Percentiles rank a stretch among this genome's conserved stretches.
Evolutionary conservation across 1,140 invertebrate genomes (phyloP).

Genomic region (Coenobita brevimanus): DNA sequence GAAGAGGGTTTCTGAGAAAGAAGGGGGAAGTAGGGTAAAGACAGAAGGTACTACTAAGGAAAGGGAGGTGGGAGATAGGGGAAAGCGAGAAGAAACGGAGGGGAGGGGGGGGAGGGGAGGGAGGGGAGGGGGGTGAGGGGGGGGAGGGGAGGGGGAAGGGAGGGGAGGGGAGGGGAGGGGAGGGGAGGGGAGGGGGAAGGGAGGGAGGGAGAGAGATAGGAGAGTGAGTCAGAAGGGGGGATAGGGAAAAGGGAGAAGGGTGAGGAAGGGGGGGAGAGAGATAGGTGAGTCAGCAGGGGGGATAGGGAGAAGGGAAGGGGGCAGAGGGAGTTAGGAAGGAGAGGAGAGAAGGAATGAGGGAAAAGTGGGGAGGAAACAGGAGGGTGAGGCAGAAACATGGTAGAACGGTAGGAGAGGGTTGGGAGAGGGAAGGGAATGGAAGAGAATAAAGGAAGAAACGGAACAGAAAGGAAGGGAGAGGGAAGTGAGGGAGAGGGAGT

Average conservation of each 20-base stretch:
- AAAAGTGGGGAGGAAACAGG: not conserved
- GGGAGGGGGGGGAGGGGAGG: too few species aligned
- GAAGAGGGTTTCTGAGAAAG: too few species aligned
- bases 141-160: not conserved
- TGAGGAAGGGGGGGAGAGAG: not conserved
- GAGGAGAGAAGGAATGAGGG: not conserved
- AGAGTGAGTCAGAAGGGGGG: not conserved
- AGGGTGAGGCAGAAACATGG: not conserved
- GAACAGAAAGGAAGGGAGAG: not conserved
- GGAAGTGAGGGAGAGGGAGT: not conserved
- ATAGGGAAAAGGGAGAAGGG: not conserved
- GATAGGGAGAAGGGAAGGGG: slow-evolving; percentile 5
- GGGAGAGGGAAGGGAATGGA: not conserved
- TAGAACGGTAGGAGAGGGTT: not conserved
- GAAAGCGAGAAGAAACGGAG: too few species aligned
- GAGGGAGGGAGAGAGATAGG: not conserved
- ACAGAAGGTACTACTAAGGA: too few species aligned
- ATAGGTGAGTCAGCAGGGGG: not conserved
- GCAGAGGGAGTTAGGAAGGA: not conserved
- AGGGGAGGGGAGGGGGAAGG: not conserved
- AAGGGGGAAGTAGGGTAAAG: too few species aligned
- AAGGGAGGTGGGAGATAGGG: too few species aligned
- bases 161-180: not conserved
- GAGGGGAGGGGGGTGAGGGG: too few species aligned
- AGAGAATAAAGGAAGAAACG: not conserved